Conservation (phyloP, 2,888 invertebrate genomes). For the Microctonus brassicae region DNA sequence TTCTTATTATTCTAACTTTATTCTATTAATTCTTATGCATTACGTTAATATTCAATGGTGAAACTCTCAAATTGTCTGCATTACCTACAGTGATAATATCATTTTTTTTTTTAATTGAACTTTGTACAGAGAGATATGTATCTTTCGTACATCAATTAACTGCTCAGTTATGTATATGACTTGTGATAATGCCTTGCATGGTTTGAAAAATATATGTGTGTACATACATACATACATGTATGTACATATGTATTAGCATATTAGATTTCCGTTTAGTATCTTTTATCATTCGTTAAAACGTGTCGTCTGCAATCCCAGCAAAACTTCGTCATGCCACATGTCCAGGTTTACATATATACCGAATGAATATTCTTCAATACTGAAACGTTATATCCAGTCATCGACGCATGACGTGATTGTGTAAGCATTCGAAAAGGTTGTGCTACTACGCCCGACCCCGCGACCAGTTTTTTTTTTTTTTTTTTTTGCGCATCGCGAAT, state of each 20-base stretch:
- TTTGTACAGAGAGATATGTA: neutral
- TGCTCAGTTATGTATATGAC: neutral
- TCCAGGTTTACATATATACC: constrained; percentile 12
- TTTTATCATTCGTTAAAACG: neutral
- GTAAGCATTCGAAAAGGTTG: constrained; percentile 37
- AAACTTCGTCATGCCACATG: constrained; percentile 1
- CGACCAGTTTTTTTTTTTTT: constrained; percentile 37
- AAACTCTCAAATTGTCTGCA: neutral
- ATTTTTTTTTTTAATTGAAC: constrained; percentile 8
- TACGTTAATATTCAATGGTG: neutral
- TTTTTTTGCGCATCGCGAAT: constrained; percentile 16
- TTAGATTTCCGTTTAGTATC: constrained; percentile 13
- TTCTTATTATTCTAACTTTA: neutral
- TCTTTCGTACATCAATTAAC: neutral
- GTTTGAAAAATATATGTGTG: constrained; percentile 5
- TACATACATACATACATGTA: neutral
- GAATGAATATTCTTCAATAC: constrained; percentile 23
- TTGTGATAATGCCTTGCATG: constrained; percentile 32
- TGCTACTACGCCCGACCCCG: constrained; percentile 32
- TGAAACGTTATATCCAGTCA: constrained; percentile 26
- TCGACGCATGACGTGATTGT: constrained; percentile 39
- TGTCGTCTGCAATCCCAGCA: constrained; percentile 9
- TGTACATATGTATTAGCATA: constrained; percentile 8
- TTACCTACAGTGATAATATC: neutral
- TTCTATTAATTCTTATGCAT: neutral